Conservation (phyloP, 1,140 invertebrate genomes). For the Microplitis demolitor region DNA sequence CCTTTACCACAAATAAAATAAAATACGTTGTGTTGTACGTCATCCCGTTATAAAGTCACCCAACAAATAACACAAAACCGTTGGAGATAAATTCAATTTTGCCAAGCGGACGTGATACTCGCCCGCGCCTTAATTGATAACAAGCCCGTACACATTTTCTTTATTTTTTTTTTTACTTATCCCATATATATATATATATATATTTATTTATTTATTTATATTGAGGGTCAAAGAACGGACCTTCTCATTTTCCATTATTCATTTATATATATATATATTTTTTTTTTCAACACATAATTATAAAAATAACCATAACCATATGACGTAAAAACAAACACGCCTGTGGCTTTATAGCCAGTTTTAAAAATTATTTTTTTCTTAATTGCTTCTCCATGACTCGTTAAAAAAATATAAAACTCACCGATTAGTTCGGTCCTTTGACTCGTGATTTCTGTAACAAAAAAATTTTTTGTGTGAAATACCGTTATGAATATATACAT, state of each 20-base stretch:
- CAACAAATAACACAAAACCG: neutral
- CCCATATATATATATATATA: neutral
- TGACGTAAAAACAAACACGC: neutral
- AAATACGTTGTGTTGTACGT: neutral
- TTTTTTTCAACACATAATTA: neutral
- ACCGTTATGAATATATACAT: no score
- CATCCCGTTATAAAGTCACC: neutral
- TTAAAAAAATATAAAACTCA: no score
- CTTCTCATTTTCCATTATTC: no score
- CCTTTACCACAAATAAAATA: neutral
- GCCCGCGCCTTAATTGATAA: constrained; percentile 1
- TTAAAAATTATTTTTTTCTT: no score
- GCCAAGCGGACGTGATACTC: neutral
- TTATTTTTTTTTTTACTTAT: neutral
- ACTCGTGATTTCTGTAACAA: no score
- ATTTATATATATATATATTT: neutral
- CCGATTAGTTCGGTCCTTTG: no score
- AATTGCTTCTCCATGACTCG: no score
- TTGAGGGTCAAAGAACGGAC: neutral
- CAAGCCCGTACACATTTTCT: neutral
- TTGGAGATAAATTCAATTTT: constrained; percentile 3
- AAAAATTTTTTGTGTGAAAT: no score
- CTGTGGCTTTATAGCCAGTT: no score
- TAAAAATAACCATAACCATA: neutral
- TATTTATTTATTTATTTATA: neutral